phyloP scores from a whole-genome alignment of 2,113 vertebrate genomes.

The Paradoxurus hermaphroditus region DNA sequence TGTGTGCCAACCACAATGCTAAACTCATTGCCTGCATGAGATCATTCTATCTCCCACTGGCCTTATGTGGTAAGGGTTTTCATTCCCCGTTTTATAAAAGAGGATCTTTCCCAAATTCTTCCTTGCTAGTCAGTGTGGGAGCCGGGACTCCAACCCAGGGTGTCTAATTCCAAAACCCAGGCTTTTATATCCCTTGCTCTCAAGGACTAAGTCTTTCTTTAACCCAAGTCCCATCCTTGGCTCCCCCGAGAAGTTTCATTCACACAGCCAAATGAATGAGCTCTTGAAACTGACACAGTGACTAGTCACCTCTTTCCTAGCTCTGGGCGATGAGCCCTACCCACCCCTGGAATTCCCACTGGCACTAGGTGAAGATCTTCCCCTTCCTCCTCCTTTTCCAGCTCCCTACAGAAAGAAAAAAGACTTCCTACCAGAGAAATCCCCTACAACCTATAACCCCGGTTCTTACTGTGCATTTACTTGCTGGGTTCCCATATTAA shows the following conservation, averaged over 20 bases:
- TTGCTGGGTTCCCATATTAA: background rate
- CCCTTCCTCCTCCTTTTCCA: background rate
- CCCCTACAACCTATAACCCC: background rate
- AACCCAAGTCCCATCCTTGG: background rate
- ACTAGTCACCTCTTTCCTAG: constrained; percentile 8
- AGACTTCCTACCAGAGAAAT: background rate
- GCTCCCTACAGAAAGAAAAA: background rate
- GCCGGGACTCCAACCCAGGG: background rate
- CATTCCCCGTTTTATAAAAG: background rate
- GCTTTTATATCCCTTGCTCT: background rate
- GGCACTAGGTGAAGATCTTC: background rate
- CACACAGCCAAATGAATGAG: background rate
- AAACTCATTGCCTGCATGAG: background rate
- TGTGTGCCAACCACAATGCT: background rate
- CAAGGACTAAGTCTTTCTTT: background rate
- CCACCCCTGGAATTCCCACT: constrained; percentile 6
- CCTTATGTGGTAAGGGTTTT: background rate
- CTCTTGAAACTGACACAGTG: background rate
- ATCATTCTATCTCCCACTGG: background rate
- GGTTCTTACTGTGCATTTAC: background rate
- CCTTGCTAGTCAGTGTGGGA: background rate
- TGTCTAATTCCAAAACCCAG: background rate
- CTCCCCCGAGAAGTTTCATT: background rate
- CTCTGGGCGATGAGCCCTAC: background rate
- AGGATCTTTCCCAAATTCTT: background rate